These are phyloP conservation scores for Apodemia hepburni DNA, from an alignment of 2,888 invertebrate species.

Conservation along the genomic window DNA sequence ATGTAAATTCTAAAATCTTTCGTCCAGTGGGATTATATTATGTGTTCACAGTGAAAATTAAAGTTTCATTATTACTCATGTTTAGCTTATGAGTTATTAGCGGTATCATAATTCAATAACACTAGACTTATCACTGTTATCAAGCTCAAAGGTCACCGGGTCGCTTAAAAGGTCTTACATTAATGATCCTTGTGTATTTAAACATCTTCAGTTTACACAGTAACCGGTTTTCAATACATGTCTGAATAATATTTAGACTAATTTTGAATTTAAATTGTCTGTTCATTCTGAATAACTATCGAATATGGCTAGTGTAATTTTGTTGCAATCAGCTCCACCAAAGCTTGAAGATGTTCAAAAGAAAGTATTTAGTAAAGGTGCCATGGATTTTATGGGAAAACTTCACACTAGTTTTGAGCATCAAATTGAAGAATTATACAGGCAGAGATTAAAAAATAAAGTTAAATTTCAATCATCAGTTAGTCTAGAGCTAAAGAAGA, in stretches of 20 bases:
- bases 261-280: not conserved
- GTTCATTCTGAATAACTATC: not conserved
- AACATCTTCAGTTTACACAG: not conserved
- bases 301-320: slow-evolving; percentile 44
- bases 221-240: not conserved
- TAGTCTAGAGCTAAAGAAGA: slow-evolving; percentile 64
- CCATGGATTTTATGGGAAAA: slow-evolving; percentile 76
- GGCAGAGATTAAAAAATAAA: slow-evolving; percentile 55
- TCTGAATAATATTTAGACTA: not conserved
- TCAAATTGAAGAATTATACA: slow-evolving; percentile 68
- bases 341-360: slow-evolving; percentile 77
- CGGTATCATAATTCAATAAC: too few species aligned
- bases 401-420: slow-evolving; percentile 72
- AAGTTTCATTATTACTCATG: too few species aligned
- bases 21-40: too few species aligned
- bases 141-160: not conserved
- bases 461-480: slow-evolving; percentile 49
- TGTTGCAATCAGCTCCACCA: slow-evolving; percentile 72
- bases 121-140: not conserved
- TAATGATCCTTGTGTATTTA: not conserved
- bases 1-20: too few species aligned
- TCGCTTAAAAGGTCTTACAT: not conserved
- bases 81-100: too few species aligned
- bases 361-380: slow-evolving; percentile 76
- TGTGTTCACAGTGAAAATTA: too few species aligned